Evolutionary conservation across 2,797 vertebrate species (phyloP).

Genomic region (Pantherophis vulpinus): DNA sequence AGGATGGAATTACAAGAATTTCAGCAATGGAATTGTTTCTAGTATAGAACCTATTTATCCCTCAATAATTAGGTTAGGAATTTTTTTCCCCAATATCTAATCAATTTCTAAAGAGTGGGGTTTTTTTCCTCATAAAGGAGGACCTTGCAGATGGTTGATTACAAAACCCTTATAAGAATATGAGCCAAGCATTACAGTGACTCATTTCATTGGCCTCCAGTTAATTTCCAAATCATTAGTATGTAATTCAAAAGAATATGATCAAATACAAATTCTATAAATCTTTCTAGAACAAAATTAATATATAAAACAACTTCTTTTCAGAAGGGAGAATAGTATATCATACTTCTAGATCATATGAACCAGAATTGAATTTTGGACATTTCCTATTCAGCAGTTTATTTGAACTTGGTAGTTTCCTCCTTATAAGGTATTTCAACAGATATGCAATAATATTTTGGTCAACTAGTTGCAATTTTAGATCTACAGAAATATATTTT

Average conservation of each 20-base stretch:
- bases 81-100: neutral
- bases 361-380: neutral
- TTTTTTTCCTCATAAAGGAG: neutral
- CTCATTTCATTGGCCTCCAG: neutral
- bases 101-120: neutral
- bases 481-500: neutral
- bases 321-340: neutral
- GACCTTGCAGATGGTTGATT: neutral
- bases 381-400: neutral
- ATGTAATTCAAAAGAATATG: neutral
- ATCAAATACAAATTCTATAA: neutral
- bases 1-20: neutral
- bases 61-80: neutral
- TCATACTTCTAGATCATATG: neutral
- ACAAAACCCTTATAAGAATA: neutral
- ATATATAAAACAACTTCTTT: neutral
- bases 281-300: neutral
- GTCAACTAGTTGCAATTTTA: neutral
- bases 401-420: neutral
- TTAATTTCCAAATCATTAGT: neutral
- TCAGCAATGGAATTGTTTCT: neutral
- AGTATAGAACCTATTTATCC: neutral
- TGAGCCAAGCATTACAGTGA: neutral
- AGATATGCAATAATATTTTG: neutral
- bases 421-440: neutral